Evolutionary conservation across 2,797 vertebrate genomes (phyloP).

Genomic region (Gallirallus australis): DNA sequence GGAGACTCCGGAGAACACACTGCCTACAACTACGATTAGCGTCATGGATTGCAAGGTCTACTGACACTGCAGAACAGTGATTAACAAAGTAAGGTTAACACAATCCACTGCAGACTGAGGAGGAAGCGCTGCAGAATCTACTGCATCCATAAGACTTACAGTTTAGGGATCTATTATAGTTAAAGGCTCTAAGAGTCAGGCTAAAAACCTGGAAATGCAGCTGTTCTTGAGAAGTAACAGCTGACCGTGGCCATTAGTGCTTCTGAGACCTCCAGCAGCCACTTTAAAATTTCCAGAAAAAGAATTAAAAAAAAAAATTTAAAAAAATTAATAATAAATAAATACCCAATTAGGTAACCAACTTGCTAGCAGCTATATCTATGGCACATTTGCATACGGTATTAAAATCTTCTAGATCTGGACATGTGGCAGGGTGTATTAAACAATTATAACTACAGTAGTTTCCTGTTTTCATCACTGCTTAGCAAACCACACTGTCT

Average conservation of each 20-base stretch:
- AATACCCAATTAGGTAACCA: constrained; percentile 42
- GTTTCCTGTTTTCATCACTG: constrained; percentile 71
- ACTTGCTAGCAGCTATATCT: constrained; percentile 71
- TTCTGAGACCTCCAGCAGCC: constrained; percentile 35
- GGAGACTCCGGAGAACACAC: constrained; percentile 69
- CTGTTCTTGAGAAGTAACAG: not conserved
- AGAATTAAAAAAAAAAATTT: not conserved
- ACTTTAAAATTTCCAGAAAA: constrained; percentile 29
- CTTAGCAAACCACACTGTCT: constrained; percentile 76
- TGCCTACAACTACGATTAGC: constrained; percentile 76
- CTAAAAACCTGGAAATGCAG: constrained; percentile 35
- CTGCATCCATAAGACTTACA: constrained; percentile 26
- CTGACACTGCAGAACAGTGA: constrained; percentile 16
- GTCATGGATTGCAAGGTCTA: constrained; percentile 51
- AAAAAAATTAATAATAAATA: not conserved
- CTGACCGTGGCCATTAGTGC: constrained; percentile 39
- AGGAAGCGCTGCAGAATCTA: constrained; percentile 55
- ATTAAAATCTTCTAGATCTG: constrained; percentile 65
- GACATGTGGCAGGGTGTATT: constrained; percentile 67
- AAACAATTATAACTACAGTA: constrained; percentile 64
- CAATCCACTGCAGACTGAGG: constrained; percentile 17
- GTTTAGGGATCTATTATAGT: constrained; percentile 32
- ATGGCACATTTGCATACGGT: constrained; percentile 31
- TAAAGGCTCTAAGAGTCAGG: constrained; percentile 48
- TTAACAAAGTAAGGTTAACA: not conserved